Evolutionary conservation across 2,113 vertebrate species (phyloP), one percentile per base, ranked within the genome.

Genomic region (Erythrocebus patas): DNA sequence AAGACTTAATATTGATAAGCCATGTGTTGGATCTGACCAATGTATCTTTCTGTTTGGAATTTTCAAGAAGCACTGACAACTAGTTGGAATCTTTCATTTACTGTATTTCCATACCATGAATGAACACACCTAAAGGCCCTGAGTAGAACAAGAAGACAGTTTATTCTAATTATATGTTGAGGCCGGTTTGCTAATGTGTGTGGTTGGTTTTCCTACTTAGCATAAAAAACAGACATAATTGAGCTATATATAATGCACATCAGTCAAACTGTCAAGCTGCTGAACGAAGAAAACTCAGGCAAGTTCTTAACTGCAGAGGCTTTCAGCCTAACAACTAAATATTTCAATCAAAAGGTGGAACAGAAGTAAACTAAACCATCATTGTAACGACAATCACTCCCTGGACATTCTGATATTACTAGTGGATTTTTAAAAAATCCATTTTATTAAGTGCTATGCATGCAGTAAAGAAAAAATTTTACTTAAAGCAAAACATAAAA

Each of bases 161-260:
- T 98, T 98, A 98, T 98, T 98, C 98, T 98, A 98, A 98, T 99
- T 98, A 98, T 97, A 98, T 80, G 97, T 98, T 98, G 98, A 98
- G 97, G 96, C 98, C 92, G 97, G 80, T 94, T 96, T 96, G 97
- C 97, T 97, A 98, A 95, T 57, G 85, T 98, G 98, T 98, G 98
- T 97, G 98, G 98, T 98, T 98, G 98, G 98, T 98, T 98, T 98
- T 98, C 98, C 98, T 98, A 96, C 98, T 99, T 99, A 99, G 98
- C 98, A 99, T 99, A 98, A 98, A 98, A 98, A 99, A 99, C 99
- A 99, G 98, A 98, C 98, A 98, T 98, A 98, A 98, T 98, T 98
- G 98, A 98, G 98, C 98, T 98, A 98, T 98, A 98, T 98, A 99
- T 98, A 98, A 99, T 98, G 98, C 98, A 98, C 97, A 98, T 99